Base-by-base conservation (phyloP, 2,797 vertebrate genomes). In the Spea hammondii region DNA sequence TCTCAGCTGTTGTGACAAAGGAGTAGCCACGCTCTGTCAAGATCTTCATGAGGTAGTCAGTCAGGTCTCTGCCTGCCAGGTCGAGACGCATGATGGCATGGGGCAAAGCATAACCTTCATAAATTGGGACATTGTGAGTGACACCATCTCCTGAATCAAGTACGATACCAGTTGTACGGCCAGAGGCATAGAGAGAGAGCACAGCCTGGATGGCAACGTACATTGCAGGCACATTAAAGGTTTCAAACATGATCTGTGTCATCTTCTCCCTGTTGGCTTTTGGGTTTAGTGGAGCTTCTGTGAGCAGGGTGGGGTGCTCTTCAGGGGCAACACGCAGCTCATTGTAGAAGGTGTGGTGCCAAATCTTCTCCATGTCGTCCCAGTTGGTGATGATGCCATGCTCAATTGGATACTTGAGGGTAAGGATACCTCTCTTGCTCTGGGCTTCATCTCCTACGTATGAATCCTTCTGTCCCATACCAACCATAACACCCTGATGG, bases 211-310 rank as follows among this genome's bases (percentile, higher is more conserved):
- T 89, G 76, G 90, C 87, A 72, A 90, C 91, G 45, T 90, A 90
- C 91, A 89, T 91, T 79, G 91, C 91, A 49, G 91, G 87, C 62
- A 91, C 89, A 1, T 89, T 91, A 54, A 90, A 89, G 64, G 90
- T 93, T 86, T 92, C 90, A 12, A 91, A 92, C 89, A 92, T 92
- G 86, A 93, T 92, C 90, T 94, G 85, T 57, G 92, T 92, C 92
- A 93, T 94, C 88, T 91, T 93, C 77, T 93, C 92, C 55, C 90
- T 84, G 89, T 92, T 92, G 78, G 90, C 87, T 82, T 92, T 92
- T 77, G 92, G 91, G 85, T 92, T 93, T 5, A 92, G 86, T 12
- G 92, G 91, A 11, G 92, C 92, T 78, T 94, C 92, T 0, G 91
- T 93, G 71, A 93, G 88, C 77, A 92, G 89, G 67, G 92, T 89